Evolutionary conservation across 2,888 invertebrate species (phyloP), one percentile per base, ranked within the genome.

Genomic region (Sipha maydis): DNA sequence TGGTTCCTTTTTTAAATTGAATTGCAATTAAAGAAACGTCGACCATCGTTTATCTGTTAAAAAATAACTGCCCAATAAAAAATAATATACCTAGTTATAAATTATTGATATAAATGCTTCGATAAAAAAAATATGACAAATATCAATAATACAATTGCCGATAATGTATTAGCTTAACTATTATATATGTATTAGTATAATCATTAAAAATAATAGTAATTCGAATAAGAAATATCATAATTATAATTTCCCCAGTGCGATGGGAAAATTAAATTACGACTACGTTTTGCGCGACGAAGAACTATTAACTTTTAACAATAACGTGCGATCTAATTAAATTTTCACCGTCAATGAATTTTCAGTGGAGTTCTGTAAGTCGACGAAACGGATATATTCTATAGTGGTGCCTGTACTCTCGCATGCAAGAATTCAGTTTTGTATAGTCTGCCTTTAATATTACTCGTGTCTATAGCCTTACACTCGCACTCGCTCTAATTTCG

Each of bases 361-460:
- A 4, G 19, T 41, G n/a, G n/a, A 82, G 69, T 69, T 48, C 41
- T 48, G 48, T 82, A 25, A 82, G 41, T 48, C 19, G 41, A 82
- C 69, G 82, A 9, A 82, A 82, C 67, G 82, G 67, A 14, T 48
- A 48, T 61, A 61, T 61, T 21, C 21, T 61, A 61, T 21, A 48
- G 28, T 31, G 67, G 28, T 69, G 69, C 48, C 41, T 82, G 28
- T 41, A 21, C 28, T 69, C 31, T 69, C 69, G 69, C 28, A 69
- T 31, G 82, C 69, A 69, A 82, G 82, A 82, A 82, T 82, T 69
- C 48, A 82, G 82, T 82, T 82, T 82, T 71, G 69, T 69, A 82
- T 82, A 82, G 21, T 69, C 69, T 31, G 41, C 28, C 41, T 82
- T 82, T 48, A 82, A 69, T 69, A 82, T 54, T 48, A 41, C 28